Evolutionary conservation across 1,140 invertebrate genomes (phyloP), one percentile per base, ranked within the genome.

Genomic region (Drosophila prosaltans): DNA sequence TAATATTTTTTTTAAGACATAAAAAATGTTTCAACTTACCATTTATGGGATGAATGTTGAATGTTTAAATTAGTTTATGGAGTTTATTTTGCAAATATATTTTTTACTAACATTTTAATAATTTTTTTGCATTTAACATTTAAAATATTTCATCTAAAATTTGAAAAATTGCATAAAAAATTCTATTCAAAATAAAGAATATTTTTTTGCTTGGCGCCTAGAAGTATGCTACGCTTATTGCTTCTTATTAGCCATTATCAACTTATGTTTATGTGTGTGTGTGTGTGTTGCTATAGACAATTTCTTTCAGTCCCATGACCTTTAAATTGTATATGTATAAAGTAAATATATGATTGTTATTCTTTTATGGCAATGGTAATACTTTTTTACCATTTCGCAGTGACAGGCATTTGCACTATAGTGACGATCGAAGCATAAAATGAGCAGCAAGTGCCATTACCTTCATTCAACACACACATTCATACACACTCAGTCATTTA

Each of bases 361-460:
- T 28, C 39, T 39, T 45, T 28, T 62, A 58, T 62, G 63, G 45
- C 48, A 36, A 6, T 40, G 51, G 66, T 45, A 16, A 41, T 26
- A 66, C 57, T 61, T 58, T 69, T 64, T 75, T 76, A 3, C 40
- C 39, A 8, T 39, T 39, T 58, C 65, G 41, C 62, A 65, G 48
- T 28, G 60, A 40, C 70, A 81, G 63, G 69, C 65, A 48, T 89
- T 78, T 81, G 78, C 84, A 84, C 84, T 89, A 74, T 65, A 57
- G 78, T 60, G 71, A 40, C 80, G 81, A 81, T 84, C 84, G 84
- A 89, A 78, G 80, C 84, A 89, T 89, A 79, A 90, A 89, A 89
- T 89, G 84, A 89, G 84, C 84, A 90, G 84, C 85, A 84, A 89
- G 85, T 89, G 84, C 78, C 85, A 89, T 85, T 89, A 84, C 80